These are phyloP conservation scores for Austrolebias charrua DNA, from an alignment of 2,797 vertebrate species.

Conservation along the genomic window DNA sequence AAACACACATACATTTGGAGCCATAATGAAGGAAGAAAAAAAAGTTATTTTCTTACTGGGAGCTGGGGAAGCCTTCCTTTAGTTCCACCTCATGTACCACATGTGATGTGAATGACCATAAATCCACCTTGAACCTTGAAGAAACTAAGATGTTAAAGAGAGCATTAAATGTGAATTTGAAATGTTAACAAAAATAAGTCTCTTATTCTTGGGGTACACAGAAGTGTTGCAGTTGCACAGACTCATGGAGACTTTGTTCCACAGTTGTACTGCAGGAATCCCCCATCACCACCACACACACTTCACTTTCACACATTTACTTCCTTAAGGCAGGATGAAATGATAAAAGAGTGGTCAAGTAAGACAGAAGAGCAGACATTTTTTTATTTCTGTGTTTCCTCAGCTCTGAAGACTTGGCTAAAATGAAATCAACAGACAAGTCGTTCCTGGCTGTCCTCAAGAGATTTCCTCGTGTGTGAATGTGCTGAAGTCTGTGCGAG, in stretches of 20 bases:
- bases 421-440: slow-evolving; percentile 52
- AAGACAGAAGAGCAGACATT: slow-evolving; percentile 7
- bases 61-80: no score
- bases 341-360: slow-evolving; percentile 19
- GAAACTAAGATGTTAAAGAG: not conserved
- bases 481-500: slow-evolving; percentile 7
- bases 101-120: no score
- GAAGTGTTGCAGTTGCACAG: slow-evolving; percentile 14
- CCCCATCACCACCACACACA: not conserved
- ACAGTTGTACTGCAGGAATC: slow-evolving; percentile 18
- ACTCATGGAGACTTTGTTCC: slow-evolving; percentile 18
- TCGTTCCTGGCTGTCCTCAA: slow-evolving; percentile 39
- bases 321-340: slow-evolving; percentile 14
- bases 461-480: slow-evolving; percentile 26
- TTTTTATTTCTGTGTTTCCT: slow-evolving; percentile 20
- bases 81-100: no score
- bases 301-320: slow-evolving; percentile 6
- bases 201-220: slow-evolving; percentile 1
- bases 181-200: not conserved
- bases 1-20: no score
- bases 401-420: slow-evolving; percentile 25
- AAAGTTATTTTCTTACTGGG: no score
- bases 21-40: no score
- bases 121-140: no score
- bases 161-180: not conserved